These are phyloP conservation scores for Crocuta crocuta DNA, from an alignment of 2,113 vertebrate genomes.

Conservation along the genomic window DNA sequence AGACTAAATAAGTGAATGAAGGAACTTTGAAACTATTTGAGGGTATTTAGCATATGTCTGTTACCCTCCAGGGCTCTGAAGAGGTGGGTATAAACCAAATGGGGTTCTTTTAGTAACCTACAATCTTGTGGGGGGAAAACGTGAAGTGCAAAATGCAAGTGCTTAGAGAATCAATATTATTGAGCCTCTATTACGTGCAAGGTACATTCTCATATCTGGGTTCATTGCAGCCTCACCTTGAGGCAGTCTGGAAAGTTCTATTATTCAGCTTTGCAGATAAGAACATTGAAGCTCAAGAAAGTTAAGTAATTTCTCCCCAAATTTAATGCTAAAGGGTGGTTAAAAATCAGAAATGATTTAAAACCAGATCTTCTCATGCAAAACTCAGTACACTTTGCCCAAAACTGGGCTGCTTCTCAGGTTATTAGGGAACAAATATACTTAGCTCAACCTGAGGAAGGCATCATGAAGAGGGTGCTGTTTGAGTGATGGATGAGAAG, in stretches of 20 bases:
- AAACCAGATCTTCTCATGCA: not conserved
- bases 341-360: conserved; percentile 43
- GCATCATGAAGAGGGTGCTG: not conserved
- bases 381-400: not conserved
- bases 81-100: not conserved
- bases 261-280: not conserved
- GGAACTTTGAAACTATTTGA: conserved; percentile 28
- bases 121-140: not conserved
- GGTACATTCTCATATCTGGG: not conserved
- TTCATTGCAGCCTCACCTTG: not conserved
- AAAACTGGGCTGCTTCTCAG: not conserved
- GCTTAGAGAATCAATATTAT: not conserved
- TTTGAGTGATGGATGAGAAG: not conserved
- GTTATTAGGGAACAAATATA: not conserved
- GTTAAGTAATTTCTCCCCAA: not conserved
- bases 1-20: not conserved
- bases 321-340: not conserved
- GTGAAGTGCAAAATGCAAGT: not conserved
- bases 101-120: not conserved
- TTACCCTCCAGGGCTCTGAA: not conserved
- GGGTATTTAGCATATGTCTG: not conserved
- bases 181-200: not conserved
- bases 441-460: conserved; percentile 11
- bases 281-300: not conserved
- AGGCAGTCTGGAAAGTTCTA: not conserved